These are phyloP conservation scores for Physocephala rufipes DNA, from an alignment of 2,888 invertebrate genomes.

Conservation along the genomic window DNA sequence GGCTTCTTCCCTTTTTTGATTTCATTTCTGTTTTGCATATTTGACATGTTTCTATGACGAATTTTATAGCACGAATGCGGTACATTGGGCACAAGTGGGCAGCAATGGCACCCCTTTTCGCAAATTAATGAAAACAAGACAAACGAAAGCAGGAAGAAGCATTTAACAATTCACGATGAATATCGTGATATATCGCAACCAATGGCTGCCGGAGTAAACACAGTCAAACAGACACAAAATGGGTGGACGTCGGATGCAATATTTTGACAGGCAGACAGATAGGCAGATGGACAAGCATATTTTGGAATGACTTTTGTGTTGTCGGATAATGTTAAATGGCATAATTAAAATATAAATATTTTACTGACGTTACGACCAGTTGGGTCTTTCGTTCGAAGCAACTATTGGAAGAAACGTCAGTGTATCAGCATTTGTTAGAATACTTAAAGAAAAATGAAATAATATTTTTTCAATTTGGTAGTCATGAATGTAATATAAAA, in stretches of 20 bases:
- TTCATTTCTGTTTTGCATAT: not conserved
- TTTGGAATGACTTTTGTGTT: not conserved
- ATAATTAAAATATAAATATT: conserved; percentile 27
- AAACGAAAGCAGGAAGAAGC: not conserved
- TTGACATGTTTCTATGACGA: not conserved
- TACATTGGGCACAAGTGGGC: conserved; percentile 1
- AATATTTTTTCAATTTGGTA: too few relatives aligned
- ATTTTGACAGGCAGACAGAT: not conserved
- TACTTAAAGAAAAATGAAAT: not conserved
- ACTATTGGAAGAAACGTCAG: not conserved
- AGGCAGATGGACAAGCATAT: conserved; percentile 6
- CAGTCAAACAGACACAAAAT: not conserved
- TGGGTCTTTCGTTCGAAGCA: not conserved
- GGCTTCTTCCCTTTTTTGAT: too few relatives aligned
- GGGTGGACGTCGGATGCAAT: not conserved
- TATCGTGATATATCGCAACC: not conserved
- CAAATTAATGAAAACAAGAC: conserved; percentile 10
- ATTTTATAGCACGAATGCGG: not conserved
- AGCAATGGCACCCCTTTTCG: conserved; percentile 15
- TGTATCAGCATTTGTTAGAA: not conserved
- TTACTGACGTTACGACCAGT: not conserved
- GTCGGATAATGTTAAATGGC: not conserved
- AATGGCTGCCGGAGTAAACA: not conserved
- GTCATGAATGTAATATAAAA: too few relatives aligned
- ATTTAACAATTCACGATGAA: too few relatives aligned